A percentile compares a stretch with the other conserved stretches of the same genome.
These are phyloP conservation scores for Seriola aureovittata DNA, from an alignment of 2,113 vertebrate genomes.

Conservation along the genomic window DNA sequence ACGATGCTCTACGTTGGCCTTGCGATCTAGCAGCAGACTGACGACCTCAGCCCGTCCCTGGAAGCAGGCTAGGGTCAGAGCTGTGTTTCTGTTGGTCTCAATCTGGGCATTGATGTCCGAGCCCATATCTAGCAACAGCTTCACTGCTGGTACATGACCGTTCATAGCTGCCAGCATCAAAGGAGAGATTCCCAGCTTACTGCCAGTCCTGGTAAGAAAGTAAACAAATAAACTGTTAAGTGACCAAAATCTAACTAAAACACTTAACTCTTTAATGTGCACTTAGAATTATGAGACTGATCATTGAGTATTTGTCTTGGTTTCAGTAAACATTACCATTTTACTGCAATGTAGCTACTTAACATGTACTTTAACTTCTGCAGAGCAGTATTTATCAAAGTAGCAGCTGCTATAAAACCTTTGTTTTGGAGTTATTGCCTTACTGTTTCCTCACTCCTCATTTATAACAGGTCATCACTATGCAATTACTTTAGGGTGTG, in stretches of 20 bases:
- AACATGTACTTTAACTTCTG: background rate
- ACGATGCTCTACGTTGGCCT: slow-evolving; percentile 98
- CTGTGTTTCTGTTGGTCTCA: slow-evolving; percentile 98
- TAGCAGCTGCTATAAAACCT: background rate
- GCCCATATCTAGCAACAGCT: slow-evolving; percentile 97
- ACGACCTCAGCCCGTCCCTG: slow-evolving; percentile 98
- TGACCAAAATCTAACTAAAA: background rate
- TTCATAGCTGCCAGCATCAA: slow-evolving; percentile 99
- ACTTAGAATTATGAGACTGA: background rate
- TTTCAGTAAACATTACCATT: background rate
- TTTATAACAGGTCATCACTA: background rate
- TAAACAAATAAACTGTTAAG: background rate
- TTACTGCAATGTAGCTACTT: background rate
- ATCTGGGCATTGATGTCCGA: slow-evolving; percentile 99
- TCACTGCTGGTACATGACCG: slow-evolving; percentile 97
- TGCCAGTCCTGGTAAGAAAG: slow-evolving; percentile 90
- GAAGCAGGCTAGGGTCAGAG: slow-evolving; percentile 97
- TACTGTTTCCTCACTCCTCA: background rate
- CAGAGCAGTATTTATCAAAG: background rate
- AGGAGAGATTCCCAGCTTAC: slow-evolving; percentile 97
- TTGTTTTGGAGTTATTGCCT: background rate
- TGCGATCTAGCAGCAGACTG: slow-evolving; percentile 96
- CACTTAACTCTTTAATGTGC: background rate
- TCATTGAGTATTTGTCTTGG: background rate
- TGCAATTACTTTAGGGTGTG: background rate